Evolutionary conservation across 2,888 invertebrate genomes (phyloP), one percentile per base, ranked within the genome.

Genomic region (Silvanus unidentatus): DNA sequence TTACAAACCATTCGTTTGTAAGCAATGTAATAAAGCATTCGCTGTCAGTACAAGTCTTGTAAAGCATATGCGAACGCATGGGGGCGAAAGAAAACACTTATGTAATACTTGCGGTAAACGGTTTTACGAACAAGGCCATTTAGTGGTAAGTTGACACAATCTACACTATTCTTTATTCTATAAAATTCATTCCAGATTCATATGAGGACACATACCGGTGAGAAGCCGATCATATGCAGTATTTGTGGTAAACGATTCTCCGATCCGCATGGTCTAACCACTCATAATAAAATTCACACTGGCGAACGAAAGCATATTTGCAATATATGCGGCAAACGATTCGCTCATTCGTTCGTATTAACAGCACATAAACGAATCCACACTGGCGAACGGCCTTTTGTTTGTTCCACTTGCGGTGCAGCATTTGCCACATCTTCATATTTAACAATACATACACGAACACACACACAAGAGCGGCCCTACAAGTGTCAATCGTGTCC

Each of bases 251-350:
- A 69, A 58, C 46, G 61, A 8, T 68, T 70, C 47, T 53, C 66
- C 1, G 65, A 65, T 50, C 56, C 60, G 6, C 66, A 66, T 43
- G 65, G 68, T 8, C 50, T 70, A 29, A 48, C 57, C 8, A 63
- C 63, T 6, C 70, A 70, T 45, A 63, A 63, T 39, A 70, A 69
- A 58, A 64, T 58, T 6, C 70, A 70, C 48, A 66, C 68, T 9
- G 69, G 70, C 2, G 70, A 68, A 48, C 61, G 58, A 41, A 69
- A 68, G 35, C 61, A 68, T 49, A 63, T 65, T 44, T 70, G 70
- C 49, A 59, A 59, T 35, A 58, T 53, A 15, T 70, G 70, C 47
- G 66, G 69, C 59, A 67, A 63, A 52, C 53, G 55, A 44, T 70
- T 70, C 54, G 67, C 65, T 2, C 66, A 69, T 58, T 68, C 69